Evolutionary conservation across 2,797 vertebrate genomes (phyloP).

Genomic region (Eptatretus atami): DNA sequence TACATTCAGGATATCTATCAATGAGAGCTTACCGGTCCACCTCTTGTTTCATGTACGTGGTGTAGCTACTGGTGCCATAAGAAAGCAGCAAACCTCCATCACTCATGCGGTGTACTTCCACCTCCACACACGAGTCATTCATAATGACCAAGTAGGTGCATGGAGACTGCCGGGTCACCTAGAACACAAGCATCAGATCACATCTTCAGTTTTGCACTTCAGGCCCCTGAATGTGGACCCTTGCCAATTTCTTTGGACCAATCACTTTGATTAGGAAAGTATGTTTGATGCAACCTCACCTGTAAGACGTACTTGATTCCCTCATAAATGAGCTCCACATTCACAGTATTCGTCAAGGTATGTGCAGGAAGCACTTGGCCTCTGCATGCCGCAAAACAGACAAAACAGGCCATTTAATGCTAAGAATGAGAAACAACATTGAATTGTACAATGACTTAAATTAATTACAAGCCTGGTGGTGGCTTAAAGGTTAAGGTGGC

Average conservation of each 20-base stretch:
- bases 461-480: no score
- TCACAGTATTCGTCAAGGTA: slow-evolving; percentile 66
- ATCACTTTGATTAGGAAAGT: no score
- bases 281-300: slow-evolving; percentile 12
- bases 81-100: slow-evolving; percentile 73
- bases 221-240: no score
- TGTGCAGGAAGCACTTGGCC: slow-evolving; percentile 78
- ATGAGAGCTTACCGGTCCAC: slow-evolving; percentile 36
- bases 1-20: no score
- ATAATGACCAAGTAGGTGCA: slow-evolving; percentile 93
- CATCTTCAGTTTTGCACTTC: no score
- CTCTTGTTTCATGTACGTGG: slow-evolving; percentile 96
- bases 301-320: slow-evolving; percentile 61
- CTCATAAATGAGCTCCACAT: slow-evolving; percentile 82
- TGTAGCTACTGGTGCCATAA: slow-evolving; percentile 89
- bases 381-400: slow-evolving; percentile 14
- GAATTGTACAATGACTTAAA: no score
- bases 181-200: neutral
- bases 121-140: slow-evolving; percentile 51
- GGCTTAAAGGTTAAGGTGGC: no score
- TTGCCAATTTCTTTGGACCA: no score
- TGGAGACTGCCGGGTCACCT: slow-evolving; percentile 78
- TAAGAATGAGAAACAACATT: no score
- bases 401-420: no score
- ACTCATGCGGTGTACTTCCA: slow-evolving; percentile 73